A percentile compares a stretch with the other conserved stretches of the same genome.
Evolutionary conservation across 2,113 vertebrate genomes (phyloP).

Genomic region (Caloenas nicobarica): DNA sequence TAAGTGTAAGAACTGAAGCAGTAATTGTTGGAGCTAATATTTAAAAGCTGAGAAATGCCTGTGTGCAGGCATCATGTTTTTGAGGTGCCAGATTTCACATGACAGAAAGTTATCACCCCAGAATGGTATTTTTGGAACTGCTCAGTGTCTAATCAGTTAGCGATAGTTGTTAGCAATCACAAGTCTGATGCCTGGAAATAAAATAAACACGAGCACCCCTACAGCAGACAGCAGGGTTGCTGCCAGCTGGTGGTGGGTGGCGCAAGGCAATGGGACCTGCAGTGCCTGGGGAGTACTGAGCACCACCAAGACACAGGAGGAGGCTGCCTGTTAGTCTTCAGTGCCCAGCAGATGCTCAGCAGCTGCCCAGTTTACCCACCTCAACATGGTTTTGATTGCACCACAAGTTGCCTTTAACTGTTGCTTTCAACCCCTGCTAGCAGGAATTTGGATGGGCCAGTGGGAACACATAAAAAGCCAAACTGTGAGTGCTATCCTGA

Average conservation of each 20-base stretch:
- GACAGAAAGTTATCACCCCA: not conserved
- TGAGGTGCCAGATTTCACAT: not conserved
- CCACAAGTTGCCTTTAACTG: not conserved
- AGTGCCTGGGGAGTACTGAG: not conserved
- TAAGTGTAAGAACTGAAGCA: not conserved
- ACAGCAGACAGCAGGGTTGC: not conserved
- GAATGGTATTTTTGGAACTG: not conserved
- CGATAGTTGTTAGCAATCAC: not conserved
- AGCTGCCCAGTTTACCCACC: not conserved
- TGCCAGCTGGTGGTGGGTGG: not conserved
- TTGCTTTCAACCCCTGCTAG: not conserved
- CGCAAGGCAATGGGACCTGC: not conserved
- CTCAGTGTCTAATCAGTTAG: not conserved
- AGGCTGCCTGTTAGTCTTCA: not conserved
- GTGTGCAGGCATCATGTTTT: not conserved
- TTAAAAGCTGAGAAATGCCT: not conserved
- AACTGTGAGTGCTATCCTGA: not conserved
- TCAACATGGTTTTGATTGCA: not conserved
- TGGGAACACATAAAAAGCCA: not conserved
- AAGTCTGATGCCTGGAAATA: not conserved
- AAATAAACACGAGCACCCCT: not conserved
- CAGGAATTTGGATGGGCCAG: not conserved
- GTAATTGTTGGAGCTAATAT: constrained; percentile 1
- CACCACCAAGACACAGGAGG: not conserved
- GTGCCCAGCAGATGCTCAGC: not conserved